Conservation (phyloP, 2,888 invertebrate genomes). For the Subacronicta megacephala region DNA sequence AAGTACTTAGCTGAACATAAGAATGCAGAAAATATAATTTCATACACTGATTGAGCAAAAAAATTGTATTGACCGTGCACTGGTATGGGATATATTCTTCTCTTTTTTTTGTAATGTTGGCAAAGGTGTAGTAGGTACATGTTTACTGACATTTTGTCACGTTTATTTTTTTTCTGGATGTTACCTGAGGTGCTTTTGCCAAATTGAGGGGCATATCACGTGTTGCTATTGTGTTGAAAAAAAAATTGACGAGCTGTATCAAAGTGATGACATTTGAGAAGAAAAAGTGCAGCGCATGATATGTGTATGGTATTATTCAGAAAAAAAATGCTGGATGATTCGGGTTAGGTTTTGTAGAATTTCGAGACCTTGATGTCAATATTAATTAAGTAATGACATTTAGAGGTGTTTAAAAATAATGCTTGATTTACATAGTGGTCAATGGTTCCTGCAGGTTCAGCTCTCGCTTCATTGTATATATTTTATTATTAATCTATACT, state of each 20-base stretch:
- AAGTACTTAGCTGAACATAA: constrained; percentile 1
- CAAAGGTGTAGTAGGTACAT: constrained; percentile 82
- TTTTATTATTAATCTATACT: no score
- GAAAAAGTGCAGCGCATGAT: constrained; percentile 67
- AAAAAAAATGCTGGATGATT: constrained; percentile 3
- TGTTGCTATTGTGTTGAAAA: constrained; percentile 70
- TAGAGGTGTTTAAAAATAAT: no score
- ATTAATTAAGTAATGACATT: neutral
- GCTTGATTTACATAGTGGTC: no score
- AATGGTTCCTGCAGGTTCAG: no score
- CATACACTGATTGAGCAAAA: constrained; percentile 20
- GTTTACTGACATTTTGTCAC: constrained; percentile 89
- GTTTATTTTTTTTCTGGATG: constrained; percentile 77
- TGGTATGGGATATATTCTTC: constrained; percentile 28
- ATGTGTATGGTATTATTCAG: constrained; percentile 43
- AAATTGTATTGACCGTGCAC: constrained; percentile 48
- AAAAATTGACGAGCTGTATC: constrained; percentile 77
- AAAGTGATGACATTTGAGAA: constrained; percentile 79
- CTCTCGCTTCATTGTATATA: no score
- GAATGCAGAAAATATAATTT: constrained; percentile 25
- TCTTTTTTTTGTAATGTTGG: constrained; percentile 65
- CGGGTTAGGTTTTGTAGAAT: neutral
- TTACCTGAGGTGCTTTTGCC: constrained; percentile 82
- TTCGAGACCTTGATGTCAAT: neutral
- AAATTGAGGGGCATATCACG: constrained; percentile 80